Percentiles rank a stretch among this genome's conserved stretches.
Evolutionary conservation across 2,888 invertebrate genomes (phyloP).

Genomic region (Agonum fuliginosum): DNA sequence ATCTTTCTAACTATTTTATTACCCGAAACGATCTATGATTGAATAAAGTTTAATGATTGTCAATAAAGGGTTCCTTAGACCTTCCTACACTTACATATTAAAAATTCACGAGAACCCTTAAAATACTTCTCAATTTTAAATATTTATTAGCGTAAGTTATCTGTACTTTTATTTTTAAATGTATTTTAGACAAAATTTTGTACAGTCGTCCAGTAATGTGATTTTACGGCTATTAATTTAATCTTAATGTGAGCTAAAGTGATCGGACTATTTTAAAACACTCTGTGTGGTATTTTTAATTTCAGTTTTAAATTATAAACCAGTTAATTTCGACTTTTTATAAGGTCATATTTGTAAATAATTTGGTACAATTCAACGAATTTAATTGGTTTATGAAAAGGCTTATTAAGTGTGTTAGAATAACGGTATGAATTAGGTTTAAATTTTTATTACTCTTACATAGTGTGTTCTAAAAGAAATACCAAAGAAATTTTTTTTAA

Average conservation of each 20-base stretch:
- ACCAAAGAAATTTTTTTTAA: constrained; percentile 54
- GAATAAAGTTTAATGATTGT: too few species aligned
- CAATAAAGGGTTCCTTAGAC: too few species aligned
- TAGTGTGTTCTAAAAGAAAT: constrained; percentile 47
- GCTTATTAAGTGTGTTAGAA: not conserved
- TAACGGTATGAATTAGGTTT: not conserved
- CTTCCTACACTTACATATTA: too few species aligned
- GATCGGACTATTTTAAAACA: constrained; percentile 22
- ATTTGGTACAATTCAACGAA: not conserved
- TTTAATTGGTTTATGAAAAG: constrained; percentile 21
- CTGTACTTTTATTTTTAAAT: not conserved
- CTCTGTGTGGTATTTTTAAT: constrained; percentile 22
- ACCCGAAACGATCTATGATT: too few species aligned
- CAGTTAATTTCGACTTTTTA: constrained; percentile 15
- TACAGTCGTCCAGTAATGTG: not conserved
- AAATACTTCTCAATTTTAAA: not conserved
- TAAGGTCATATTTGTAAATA: not conserved
- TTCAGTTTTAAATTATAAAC: not conserved
- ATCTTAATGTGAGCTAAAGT: constrained; percentile 2
- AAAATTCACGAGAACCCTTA: too few species aligned
- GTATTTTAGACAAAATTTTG: constrained; percentile 6
- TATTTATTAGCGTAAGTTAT: not conserved
- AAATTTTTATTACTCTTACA: not conserved
- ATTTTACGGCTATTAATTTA: not conserved
- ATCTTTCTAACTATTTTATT: too few species aligned